phyloP scores from a whole-genome alignment of 2,797 vertebrate species.

The Pygocentrus nattereri region DNA sequence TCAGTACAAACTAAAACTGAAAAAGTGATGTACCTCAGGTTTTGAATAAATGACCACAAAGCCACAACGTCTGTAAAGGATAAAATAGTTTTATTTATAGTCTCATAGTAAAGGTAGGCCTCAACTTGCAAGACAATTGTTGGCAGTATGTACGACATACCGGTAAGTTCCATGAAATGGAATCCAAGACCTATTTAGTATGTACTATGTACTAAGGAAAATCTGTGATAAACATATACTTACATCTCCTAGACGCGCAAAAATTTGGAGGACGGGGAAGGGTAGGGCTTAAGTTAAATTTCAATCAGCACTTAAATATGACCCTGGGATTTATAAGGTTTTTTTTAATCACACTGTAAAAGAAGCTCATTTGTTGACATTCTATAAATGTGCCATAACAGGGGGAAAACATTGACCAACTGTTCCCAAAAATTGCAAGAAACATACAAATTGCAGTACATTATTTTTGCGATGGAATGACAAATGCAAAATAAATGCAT shows the following conservation, averaged over 20 bases:
- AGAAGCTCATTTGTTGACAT: constrained; percentile 75
- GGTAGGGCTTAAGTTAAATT: constrained; percentile 44
- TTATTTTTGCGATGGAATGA: constrained; percentile 62
- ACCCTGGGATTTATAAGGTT: constrained; percentile 80
- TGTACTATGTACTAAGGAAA: constrained; percentile 82
- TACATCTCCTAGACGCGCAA: constrained; percentile 79
- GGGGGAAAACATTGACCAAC: constrained; percentile 73
- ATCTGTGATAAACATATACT: constrained; percentile 81
- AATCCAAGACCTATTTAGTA: constrained; percentile 81
- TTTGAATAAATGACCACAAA: neutral
- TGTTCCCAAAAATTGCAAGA: constrained; percentile 72
- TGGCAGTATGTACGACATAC: constrained; percentile 92
- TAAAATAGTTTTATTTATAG: constrained; percentile 93
- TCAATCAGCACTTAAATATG: constrained; percentile 73
- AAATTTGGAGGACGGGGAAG: constrained; percentile 38
- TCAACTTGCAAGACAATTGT: constrained; percentile 88
- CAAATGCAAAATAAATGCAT: constrained; percentile 46
- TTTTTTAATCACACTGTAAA: constrained; percentile 61
- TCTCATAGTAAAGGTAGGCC: constrained; percentile 91
- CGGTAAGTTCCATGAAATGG: constrained; percentile 86
- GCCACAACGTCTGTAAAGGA: constrained; percentile 70
- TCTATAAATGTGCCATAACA: constrained; percentile 72
- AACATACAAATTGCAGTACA: constrained; percentile 79
- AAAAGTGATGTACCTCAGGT: no score
- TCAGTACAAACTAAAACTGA: neutral